A percentile compares a stretch with the other conserved stretches of the same genome.
These are phyloP conservation scores for Luscinia luscinia DNA, from an alignment of 2,797 vertebrate genomes.

Conservation along the genomic window DNA sequence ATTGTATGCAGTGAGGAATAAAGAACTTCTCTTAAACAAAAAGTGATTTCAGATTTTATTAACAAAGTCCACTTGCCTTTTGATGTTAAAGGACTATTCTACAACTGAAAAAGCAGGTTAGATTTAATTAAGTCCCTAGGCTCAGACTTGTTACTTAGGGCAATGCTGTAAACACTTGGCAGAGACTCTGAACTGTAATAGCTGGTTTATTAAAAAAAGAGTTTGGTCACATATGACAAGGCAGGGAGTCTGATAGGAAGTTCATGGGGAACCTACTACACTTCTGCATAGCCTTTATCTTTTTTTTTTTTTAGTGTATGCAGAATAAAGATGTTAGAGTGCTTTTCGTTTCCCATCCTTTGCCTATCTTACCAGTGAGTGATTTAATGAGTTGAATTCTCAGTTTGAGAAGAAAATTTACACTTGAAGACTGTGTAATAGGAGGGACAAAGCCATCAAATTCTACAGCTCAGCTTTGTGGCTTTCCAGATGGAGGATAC, in stretches of 20 bases:
- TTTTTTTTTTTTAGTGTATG: background rate
- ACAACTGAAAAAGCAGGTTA: constrained; percentile 56
- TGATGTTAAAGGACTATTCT: constrained; percentile 46
- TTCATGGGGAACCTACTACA: background rate
- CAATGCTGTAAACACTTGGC: constrained; percentile 58
- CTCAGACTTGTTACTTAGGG: constrained; percentile 53
- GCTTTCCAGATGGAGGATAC: background rate
- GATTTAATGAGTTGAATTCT: constrained; percentile 5
- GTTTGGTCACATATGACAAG: constrained; percentile 35
- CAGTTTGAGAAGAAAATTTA: background rate
- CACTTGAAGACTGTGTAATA: background rate
- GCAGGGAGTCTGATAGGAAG: constrained; percentile 10
- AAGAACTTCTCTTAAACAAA: constrained; percentile 3
- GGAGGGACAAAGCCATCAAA: background rate
- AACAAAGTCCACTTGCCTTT: constrained; percentile 38
- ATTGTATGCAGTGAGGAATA: constrained; percentile 2
- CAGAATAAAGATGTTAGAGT: background rate
- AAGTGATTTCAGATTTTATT: constrained; percentile 40
- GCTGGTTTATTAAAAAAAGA: constrained; percentile 44
- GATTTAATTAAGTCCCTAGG: constrained; percentile 63
- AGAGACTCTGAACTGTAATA: constrained; percentile 26
- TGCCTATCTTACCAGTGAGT: background rate
- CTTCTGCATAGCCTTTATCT: background rate
- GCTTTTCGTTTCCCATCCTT: background rate
- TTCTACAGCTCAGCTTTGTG: background rate